Conservation (phyloP, 2,113 vertebrate species). For the Halichoerus grypus region DNA sequence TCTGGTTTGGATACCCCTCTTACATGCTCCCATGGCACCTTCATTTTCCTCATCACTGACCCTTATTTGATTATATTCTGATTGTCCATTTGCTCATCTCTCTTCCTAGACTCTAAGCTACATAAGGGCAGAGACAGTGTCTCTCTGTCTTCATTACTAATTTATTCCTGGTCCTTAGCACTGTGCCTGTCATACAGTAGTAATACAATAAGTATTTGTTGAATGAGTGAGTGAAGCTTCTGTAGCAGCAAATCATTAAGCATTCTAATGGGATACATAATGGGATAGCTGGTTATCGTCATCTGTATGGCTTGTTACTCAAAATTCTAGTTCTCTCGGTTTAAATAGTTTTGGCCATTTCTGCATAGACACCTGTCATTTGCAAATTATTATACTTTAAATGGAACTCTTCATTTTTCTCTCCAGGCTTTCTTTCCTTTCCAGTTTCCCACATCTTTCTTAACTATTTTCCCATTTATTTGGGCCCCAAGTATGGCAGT, state of each 20-base stretch:
- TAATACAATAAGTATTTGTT: not conserved
- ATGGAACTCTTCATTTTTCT: not conserved
- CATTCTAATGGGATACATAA: not conserved
- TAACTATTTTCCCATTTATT: slow-evolving; percentile 54
- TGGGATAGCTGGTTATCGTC: not conserved
- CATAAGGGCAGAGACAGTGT: not conserved
- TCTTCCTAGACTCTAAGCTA: not conserved
- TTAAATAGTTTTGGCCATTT: slow-evolving; percentile 46
- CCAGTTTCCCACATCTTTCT: slow-evolving; percentile 45
- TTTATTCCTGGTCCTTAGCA: slow-evolving; percentile 3
- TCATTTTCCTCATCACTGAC: not conserved
- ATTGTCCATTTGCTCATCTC: not conserved
- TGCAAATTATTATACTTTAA: slow-evolving; percentile 32
- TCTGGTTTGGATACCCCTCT: not conserved
- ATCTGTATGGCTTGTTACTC: not conserved
- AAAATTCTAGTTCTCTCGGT: not conserved
- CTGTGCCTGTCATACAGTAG: not conserved
- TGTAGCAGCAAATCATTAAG: not conserved
- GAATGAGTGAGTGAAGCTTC: not conserved
- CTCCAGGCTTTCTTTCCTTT: not conserved
- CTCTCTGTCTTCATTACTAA: not conserved
- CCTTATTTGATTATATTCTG: not conserved
- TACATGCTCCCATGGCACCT: not conserved
- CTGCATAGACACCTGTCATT: not conserved
- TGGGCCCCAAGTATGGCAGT: not conserved